phyloP scores from a whole-genome alignment of 2,113 vertebrate genomes.

The Propithecus coquereli region DNA sequence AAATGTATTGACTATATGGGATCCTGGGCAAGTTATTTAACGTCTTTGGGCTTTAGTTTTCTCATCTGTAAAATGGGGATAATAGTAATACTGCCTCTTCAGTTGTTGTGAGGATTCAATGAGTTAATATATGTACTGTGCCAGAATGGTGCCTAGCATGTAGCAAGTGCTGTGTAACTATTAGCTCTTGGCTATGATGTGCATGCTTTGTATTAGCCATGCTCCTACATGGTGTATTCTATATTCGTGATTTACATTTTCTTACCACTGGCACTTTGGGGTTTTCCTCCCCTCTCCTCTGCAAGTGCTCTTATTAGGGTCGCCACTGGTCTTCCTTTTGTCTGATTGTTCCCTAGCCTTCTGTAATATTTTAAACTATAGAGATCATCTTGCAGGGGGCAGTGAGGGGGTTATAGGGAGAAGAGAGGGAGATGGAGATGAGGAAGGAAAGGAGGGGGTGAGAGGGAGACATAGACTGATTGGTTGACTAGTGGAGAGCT shows the following conservation, averaged over 20 bases:
- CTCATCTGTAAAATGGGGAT: not conserved
- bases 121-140: not conserved
- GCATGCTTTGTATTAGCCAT: not conserved
- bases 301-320: not conserved
- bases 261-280: no score
- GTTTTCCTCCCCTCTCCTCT: not conserved
- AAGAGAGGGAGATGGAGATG: not conserved
- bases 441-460: not conserved
- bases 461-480: not conserved
- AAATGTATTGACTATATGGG: not conserved
- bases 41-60: not conserved
- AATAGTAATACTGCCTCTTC: accelerated
- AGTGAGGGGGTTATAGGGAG: not conserved
- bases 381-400: not conserved
- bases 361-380: not conserved
- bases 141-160: not conserved
- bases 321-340: not conserved
- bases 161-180: not conserved
- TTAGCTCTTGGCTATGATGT: accelerated
- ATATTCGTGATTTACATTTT: not conserved
- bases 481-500: not conserved
- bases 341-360: not conserved
- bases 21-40: not conserved
- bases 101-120: not conserved
- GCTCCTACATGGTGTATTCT: not conserved